phyloP scores from a whole-genome alignment of 2,797 vertebrate genomes.

The Poecilia picta region DNA sequence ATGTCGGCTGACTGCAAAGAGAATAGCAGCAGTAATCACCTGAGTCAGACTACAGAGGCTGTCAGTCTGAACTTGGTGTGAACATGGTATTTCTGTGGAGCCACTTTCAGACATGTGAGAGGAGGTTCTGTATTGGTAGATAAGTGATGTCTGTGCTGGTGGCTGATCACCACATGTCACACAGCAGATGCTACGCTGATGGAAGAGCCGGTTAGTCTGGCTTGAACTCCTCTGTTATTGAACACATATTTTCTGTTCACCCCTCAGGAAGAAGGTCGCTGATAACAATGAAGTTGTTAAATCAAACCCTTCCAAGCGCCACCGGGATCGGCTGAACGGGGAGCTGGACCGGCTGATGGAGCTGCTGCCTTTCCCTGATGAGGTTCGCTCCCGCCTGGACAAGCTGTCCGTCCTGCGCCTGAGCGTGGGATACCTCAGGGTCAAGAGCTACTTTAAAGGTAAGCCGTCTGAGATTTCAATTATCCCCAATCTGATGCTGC shows the following conservation, averaged over 20 bases:
- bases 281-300: conserved; percentile 63
- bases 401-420: conserved; percentile 84
- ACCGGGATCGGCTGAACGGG: conserved; percentile 82
- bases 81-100: background rate
- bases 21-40: background rate
- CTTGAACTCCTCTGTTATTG: background rate
- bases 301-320: conserved; percentile 85
- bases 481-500: background rate
- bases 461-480: conserved; percentile 25
- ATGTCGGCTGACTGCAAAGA: background rate
- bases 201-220: background rate
- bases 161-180: background rate
- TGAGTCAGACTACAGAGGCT: background rate
- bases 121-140: background rate
- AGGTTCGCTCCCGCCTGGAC: conserved; percentile 77
- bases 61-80: too few species aligned
- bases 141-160: background rate
- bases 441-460: conserved; percentile 84
- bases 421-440: conserved; percentile 83
- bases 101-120: background rate
- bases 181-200: background rate
- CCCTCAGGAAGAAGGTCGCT: conserved; percentile 57
- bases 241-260: background rate
- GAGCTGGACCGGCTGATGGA: conserved; percentile 80
- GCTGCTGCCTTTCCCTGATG: conserved; percentile 80